Conservation (phyloP, 2,888 invertebrate genomes). For the Aspidiotus rigidus region DNA sequence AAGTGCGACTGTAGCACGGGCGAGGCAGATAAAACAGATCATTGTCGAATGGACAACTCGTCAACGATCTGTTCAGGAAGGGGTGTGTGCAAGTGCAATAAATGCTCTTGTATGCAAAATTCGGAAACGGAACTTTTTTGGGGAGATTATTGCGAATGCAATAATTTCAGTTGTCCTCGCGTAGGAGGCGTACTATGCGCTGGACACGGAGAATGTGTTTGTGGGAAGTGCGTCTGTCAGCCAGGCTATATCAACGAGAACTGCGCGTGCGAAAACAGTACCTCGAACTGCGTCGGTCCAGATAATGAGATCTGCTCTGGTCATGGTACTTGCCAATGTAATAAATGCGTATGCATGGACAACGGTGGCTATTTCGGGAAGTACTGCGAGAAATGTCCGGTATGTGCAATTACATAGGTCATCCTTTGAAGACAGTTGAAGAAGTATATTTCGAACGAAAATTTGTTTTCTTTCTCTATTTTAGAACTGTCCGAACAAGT, state of each 20-base stretch:
- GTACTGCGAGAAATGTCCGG: slow-evolving; percentile 89
- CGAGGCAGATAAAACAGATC: slow-evolving; percentile 43
- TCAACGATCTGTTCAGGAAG: slow-evolving; percentile 62
- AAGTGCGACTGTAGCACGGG: slow-evolving; percentile 51
- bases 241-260: slow-evolving; percentile 72
- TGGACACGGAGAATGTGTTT: slow-evolving; percentile 79
- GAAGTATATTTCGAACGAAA: not conserved
- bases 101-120: slow-evolving; percentile 58
- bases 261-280: slow-evolving; percentile 72
- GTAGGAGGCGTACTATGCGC: slow-evolving; percentile 72
- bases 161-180: slow-evolving; percentile 89
- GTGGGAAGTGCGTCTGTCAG: slow-evolving; percentile 74
- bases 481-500: slow-evolving; percentile 82
- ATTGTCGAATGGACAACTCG: slow-evolving; percentile 62
- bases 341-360: slow-evolving; percentile 49
- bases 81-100: slow-evolving; percentile 72
- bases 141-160: slow-evolving; percentile 86
- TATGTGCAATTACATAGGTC: slow-evolving; percentile 46
- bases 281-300: slow-evolving; percentile 62
- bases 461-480: slow-evolving; percentile 32
- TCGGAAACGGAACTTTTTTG: slow-evolving; percentile 46
- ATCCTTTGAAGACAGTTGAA: not conserved
- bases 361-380: slow-evolving; percentile 70
- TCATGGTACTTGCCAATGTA: slow-evolving; percentile 84
- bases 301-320: slow-evolving; percentile 61